A percentile compares a stretch with the other conserved stretches of the same genome.
These are phyloP conservation scores for Styela plicata DNA, from an alignment of 23 tunicate genomes.

Conservation along the genomic window DNA sequence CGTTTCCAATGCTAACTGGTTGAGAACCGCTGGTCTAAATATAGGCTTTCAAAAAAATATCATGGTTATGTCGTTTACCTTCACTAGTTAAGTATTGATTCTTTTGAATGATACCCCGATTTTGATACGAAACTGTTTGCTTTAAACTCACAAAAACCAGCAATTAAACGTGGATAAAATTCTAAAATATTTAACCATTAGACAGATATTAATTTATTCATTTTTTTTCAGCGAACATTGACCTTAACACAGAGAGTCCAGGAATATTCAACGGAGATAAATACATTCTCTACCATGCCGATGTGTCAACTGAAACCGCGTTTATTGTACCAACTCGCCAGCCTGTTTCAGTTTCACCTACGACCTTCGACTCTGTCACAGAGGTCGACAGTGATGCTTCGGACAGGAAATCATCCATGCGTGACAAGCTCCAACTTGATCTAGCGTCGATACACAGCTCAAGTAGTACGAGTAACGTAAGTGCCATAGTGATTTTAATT, in stretches of 20 bases:
- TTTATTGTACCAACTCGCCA: constrained; percentile 67
- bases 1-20: no score
- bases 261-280: constrained; percentile 71
- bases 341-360: neutral
- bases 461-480: constrained; percentile 4
- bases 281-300: constrained; percentile 76
- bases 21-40: no score
- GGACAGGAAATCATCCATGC: neutral
- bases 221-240: constrained; percentile 33
- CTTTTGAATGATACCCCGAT: no score
- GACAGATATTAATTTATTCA: no score
- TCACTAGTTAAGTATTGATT: no score
- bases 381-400: constrained; percentile 24
- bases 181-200: no score
- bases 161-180: no score
- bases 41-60: no score
- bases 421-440: constrained; percentile 18
- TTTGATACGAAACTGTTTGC: no score
- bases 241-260: constrained; percentile 45
- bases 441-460: constrained; percentile 14
- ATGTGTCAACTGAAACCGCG: constrained; percentile 72
- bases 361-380: neutral
- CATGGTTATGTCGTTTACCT: no score
- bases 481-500: no score
- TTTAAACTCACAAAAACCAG: no score